Conservation (phyloP, 1,140 invertebrate genomes). For the Atta cephalotes region DNA sequence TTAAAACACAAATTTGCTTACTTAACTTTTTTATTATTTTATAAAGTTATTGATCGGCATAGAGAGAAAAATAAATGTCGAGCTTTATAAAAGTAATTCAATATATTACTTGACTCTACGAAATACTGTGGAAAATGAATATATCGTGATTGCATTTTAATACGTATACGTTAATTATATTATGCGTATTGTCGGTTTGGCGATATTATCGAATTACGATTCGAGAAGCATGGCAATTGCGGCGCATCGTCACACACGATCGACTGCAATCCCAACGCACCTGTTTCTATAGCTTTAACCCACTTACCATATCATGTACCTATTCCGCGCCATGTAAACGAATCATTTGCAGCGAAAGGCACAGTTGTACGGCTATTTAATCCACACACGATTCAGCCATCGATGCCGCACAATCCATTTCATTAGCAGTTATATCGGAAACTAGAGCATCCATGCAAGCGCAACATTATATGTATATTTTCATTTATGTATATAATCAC, state of each 20-base stretch:
- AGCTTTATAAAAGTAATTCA: not conserved
- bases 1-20: not conserved
- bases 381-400: slow-evolving; percentile 48
- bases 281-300: slow-evolving; percentile 56
- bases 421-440: slow-evolving; percentile 55
- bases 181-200: slow-evolving; percentile 2
- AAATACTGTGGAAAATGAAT: slow-evolving; percentile 7
- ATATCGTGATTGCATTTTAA: slow-evolving; percentile 36
- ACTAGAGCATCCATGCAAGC: slow-evolving; percentile 53
- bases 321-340: slow-evolving; percentile 36
- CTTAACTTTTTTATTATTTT: slow-evolving; percentile 1
- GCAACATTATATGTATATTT: slow-evolving; percentile 14
- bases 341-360: slow-evolving; percentile 60
- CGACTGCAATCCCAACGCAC: slow-evolving; percentile 43
- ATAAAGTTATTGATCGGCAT: not conserved
- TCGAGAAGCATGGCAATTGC: slow-evolving; percentile 38
- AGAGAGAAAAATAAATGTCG: not conserved
- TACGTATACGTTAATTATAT: slow-evolving; percentile 12
- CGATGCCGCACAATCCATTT: slow-evolving; percentile 32
- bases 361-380: slow-evolving; percentile 56
- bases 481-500: not conserved
- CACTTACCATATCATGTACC: slow-evolving; percentile 34
- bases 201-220: slow-evolving; percentile 50
- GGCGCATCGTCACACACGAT: slow-evolving; percentile 54
- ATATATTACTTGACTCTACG: not conserved